Conservation (phyloP, 1,140 invertebrate genomes). For the Drosophila mauritiana region DNA sequence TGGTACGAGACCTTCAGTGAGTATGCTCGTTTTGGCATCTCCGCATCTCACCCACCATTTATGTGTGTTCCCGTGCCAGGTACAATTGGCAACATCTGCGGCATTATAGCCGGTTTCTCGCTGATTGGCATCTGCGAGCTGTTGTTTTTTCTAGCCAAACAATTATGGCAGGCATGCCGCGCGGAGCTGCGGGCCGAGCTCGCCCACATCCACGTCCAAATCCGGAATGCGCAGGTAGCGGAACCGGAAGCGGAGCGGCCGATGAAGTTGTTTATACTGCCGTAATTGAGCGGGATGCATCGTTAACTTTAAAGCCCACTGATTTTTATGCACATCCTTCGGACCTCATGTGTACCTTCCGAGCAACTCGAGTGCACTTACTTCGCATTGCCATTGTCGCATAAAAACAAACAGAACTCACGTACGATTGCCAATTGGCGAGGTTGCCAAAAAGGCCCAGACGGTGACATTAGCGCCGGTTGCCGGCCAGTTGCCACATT, state of each 20-base stretch:
- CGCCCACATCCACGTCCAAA: constrained; percentile 24
- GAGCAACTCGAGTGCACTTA: constrained; percentile 75
- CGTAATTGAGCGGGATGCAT: constrained; percentile 60
- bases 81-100: constrained; percentile 81
- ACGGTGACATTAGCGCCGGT: constrained; percentile 68
- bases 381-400: constrained; percentile 80
- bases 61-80: constrained; percentile 51
- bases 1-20: constrained; percentile 78
- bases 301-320: constrained; percentile 82
- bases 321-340: constrained; percentile 72
- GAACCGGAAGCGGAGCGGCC: constrained; percentile 37
- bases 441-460: constrained; percentile 61
- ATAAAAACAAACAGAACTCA: constrained; percentile 75
- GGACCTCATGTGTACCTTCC: neutral
- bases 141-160: constrained; percentile 78
- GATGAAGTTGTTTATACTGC: constrained; percentile 59
- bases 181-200: constrained; percentile 57
- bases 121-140: constrained; percentile 82
- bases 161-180: constrained; percentile 74
- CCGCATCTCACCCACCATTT: constrained; percentile 25
- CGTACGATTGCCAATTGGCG: constrained; percentile 31
- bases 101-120: constrained; percentile 83
- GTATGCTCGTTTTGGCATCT: constrained; percentile 38
- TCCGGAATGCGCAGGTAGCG: constrained; percentile 36
- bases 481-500: constrained; percentile 42